phyloP scores from a whole-genome alignment of 2,888 invertebrate species.

The Chrysotoxum bicinctum region DNA sequence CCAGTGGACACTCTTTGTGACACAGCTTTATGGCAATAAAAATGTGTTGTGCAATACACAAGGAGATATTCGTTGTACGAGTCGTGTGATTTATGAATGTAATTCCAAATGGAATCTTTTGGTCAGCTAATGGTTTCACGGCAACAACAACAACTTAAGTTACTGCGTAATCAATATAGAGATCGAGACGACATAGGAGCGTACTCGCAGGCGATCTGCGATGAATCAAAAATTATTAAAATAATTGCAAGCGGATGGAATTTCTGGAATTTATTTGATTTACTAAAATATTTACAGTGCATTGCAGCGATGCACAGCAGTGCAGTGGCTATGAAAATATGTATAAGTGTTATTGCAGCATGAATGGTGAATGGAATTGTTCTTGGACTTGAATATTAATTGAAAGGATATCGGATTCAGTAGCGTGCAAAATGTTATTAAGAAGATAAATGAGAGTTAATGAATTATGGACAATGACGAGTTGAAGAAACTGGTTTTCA shows the following conservation, averaged over 20 bases:
- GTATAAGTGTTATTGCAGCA: background rate
- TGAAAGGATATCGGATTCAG: slow-evolving; percentile 51
- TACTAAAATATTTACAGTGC: slow-evolving; percentile 23
- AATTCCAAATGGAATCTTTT: slow-evolving; percentile 69
- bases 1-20: slow-evolving; percentile 29
- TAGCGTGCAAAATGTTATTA: slow-evolving; percentile 55
- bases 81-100: slow-evolving; percentile 69
- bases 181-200: background rate
- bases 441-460: slow-evolving; percentile 18
- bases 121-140: slow-evolving; percentile 59
- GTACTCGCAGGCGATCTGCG: slow-evolving; percentile 40
- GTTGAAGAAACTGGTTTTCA: background rate
- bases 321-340: background rate
- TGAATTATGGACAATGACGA: slow-evolving; percentile 23
- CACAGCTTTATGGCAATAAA: slow-evolving; percentile 25
- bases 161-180: slow-evolving; percentile 59
- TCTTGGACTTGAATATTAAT: slow-evolving; percentile 43
- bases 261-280: slow-evolving; percentile 69
- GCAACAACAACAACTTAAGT: slow-evolving; percentile 42
- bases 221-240: slow-evolving; percentile 72
- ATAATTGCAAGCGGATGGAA: slow-evolving; percentile 69
- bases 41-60: slow-evolving; percentile 16
- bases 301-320: background rate
- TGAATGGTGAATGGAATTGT: background rate
- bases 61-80: slow-evolving; percentile 61